A percentile compares a stretch with the other conserved stretches of the same genome.
Conservation (phyloP, 2,888 invertebrate genomes). For the Pollenia angustigena region DNA sequence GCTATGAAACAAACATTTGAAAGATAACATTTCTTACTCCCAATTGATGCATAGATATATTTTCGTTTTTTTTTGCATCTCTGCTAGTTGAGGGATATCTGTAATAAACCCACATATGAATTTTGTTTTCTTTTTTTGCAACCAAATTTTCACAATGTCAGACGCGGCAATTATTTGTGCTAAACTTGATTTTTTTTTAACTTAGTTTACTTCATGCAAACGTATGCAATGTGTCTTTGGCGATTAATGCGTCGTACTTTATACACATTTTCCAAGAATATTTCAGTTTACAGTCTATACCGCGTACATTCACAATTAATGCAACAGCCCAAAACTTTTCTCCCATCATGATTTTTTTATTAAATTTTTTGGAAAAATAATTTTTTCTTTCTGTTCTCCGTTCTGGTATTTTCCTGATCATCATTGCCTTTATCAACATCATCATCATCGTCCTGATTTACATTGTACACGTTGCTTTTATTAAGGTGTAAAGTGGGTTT, state of each 20-base stretch:
- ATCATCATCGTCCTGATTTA: too few species aligned
- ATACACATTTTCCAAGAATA: slow-evolving; percentile 17
- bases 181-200: slow-evolving; percentile 7
- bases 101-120: not conserved
- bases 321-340: not conserved
- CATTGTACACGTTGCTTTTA: too few species aligned
- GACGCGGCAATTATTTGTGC: slow-evolving; percentile 32
- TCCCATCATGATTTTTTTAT: not conserved
- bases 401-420: not conserved
- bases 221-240: not conserved
- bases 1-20: too few species aligned
- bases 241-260: not conserved
- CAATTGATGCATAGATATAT: too few species aligned
- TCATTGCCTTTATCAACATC: not conserved
- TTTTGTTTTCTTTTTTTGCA: not conserved
- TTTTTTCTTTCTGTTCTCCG: not conserved
- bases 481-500: too few species aligned
- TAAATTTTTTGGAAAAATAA: not conserved
- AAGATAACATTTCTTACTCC: too few species aligned
- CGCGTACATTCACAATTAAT: slow-evolving; percentile 3
- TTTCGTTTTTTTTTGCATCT: too few species aligned
- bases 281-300: not conserved
- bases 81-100: not conserved
- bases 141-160: slow-evolving; percentile 1
- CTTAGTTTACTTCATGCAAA: slow-evolving; percentile 2